These are phyloP conservation scores for Perizoma affinitatum DNA, from an alignment of 2,888 invertebrate species.

Conservation along the genomic window DNA sequence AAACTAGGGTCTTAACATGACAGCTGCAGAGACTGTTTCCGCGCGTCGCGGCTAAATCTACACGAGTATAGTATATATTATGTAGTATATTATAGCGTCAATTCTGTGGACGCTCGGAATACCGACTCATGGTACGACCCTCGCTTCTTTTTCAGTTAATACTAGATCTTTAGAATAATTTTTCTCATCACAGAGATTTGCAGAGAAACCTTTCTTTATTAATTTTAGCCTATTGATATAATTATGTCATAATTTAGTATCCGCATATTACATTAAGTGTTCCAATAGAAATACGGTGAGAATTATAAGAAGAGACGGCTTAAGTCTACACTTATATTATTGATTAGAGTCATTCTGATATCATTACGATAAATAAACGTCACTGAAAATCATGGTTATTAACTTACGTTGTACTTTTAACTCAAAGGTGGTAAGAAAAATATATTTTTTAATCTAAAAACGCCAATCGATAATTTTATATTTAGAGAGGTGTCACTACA, in stretches of 20 bases:
- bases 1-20: constrained; percentile 56
- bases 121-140: constrained; percentile 56
- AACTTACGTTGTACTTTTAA: constrained; percentile 82
- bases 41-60: constrained; percentile 11
- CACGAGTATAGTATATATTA: neutral
- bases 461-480: constrained; percentile 70
- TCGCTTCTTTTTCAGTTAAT: constrained; percentile 73
- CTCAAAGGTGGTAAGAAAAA: constrained; percentile 83
- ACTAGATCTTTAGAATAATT: constrained; percentile 81
- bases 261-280: constrained; percentile 71
- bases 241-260: constrained; percentile 75
- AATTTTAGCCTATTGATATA: constrained; percentile 79
- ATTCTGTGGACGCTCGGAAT: constrained; percentile 38
- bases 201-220: constrained; percentile 67
- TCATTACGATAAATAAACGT: constrained; percentile 71
- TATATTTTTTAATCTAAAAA: constrained; percentile 71
- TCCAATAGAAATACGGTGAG: constrained; percentile 73
- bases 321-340: constrained; percentile 75
- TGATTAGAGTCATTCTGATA: constrained; percentile 73
- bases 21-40: constrained; percentile 33
- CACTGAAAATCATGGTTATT: constrained; percentile 74
- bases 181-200: constrained; percentile 81
- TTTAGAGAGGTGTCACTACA: constrained; percentile 73
- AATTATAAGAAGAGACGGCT: constrained; percentile 76
- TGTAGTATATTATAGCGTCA: neutral